These are phyloP conservation scores for Peromyscus polionotus DNA, from an alignment of 2,113 vertebrate species.

Conservation along the genomic window DNA sequence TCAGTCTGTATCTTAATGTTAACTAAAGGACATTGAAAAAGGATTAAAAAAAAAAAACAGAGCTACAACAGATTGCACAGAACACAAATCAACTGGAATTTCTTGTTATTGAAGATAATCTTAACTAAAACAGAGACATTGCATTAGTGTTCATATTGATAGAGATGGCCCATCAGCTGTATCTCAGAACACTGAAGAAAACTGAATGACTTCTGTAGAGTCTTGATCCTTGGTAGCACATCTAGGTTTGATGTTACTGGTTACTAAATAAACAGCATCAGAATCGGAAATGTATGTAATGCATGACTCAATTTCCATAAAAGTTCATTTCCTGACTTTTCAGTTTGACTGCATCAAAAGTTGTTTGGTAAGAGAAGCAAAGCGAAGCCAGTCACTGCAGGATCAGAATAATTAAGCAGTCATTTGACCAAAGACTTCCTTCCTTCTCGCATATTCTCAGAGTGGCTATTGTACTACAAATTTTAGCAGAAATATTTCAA, in stretches of 20 bases:
- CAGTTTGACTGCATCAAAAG: conserved; percentile 86
- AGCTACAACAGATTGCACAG: background rate
- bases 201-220: conserved; percentile 42
- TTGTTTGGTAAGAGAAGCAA: conserved; percentile 90
- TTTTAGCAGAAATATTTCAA: conserved; percentile 73
- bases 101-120: conserved; percentile 47
- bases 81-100: conserved; percentile 49
- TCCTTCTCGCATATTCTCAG: conserved; percentile 85
- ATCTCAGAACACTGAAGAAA: conserved; percentile 40
- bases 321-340: conserved; percentile 83
- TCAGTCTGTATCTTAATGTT: conserved; percentile 55
- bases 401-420: conserved; percentile 87
- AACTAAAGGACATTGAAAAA: conserved; percentile 29
- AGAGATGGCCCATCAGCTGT: conserved; percentile 29
- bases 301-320: conserved; percentile 74
- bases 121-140: conserved; percentile 52
- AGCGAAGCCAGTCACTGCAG: conserved; percentile 91
- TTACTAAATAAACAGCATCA: conserved; percentile 78
- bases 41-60: background rate
- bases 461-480: conserved; percentile 83
- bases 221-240: conserved; percentile 24
- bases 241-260: conserved; percentile 58
- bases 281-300: conserved; percentile 72
- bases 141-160: background rate
- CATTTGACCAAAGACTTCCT: conserved; percentile 88